Evolutionary conservation across 1,140 invertebrate species (phyloP), one percentile per base, ranked within the genome.

Genomic region (Philotrypesis tridentata): DNA sequence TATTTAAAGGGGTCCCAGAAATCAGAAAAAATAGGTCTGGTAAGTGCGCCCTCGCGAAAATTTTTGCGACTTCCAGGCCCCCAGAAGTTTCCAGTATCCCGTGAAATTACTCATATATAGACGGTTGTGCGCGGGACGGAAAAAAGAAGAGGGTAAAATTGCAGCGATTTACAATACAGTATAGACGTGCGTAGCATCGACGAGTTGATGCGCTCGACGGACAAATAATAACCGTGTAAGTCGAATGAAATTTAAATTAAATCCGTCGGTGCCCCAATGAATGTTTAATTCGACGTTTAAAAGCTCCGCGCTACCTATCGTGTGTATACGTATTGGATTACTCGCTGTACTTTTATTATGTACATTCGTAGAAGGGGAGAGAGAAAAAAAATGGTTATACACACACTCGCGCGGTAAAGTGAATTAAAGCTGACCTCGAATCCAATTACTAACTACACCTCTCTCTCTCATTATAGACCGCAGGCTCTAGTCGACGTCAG

Each of bases 181-280:
- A 9, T 37, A 37, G 3, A 37, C n/a, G 21, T 55, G 21, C 12
- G 9, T 61, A 61, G 48, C 48, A 60, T 60, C 48, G 60, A 61
- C 60, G 12, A 6, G 60, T 61, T 61, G 60, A 61, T 61, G 60
- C 21, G 7, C 14, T 14, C 48, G 27, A 29, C 25, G 61, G 23
- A 65, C 27, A 65, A 65, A 65, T 65, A 65, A 65, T 65, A 11
- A 65, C 61, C 27, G 23, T 29, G 61, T 65, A 65, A 65, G 27
- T 65, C 61, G 27, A 65, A 27, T 27, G 61, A 65, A 65, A 65
- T 65, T 65, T 27, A 65, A 65, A 65, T 65, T 25, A 25, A 27
- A 65, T 65, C 27, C 48, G 48, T n/a, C n/a, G n/a, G n/a, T n/a
- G 48, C 48, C 48, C 6, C 48, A 17, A 21, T 8, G 48, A 55